Conservation (phyloP, 2,888 invertebrate genomes). For the Panzeria rudis region DNA sequence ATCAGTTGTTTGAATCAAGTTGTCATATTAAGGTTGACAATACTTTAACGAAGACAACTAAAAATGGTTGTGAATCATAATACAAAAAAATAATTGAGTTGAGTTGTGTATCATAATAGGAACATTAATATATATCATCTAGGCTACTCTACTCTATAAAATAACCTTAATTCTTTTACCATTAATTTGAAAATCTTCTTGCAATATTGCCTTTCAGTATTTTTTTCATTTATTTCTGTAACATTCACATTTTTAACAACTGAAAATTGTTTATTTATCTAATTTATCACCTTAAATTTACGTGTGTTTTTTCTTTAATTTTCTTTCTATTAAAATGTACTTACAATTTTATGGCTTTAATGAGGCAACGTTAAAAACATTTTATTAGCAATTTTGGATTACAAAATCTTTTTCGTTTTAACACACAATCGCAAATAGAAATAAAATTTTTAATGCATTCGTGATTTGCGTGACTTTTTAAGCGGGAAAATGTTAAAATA, state of each 20-base stretch:
- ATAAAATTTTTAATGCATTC: slow-evolving; percentile 34
- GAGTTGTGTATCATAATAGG: no score
- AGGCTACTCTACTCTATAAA: no score
- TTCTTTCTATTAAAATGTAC: not conserved
- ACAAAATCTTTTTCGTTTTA: slow-evolving; percentile 45
- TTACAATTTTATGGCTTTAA: slow-evolving; percentile 27
- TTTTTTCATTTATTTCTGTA: not conserved
- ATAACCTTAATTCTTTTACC: no score
- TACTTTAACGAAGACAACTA: no score
- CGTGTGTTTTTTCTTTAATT: not conserved
- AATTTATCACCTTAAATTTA: slow-evolving; percentile 5
- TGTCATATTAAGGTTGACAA: no score
- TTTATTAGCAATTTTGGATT: slow-evolving; percentile 52
- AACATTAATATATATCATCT: no score
- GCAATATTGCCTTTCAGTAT: no score
- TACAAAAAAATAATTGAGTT: no score
- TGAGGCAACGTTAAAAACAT: slow-evolving; percentile 25
- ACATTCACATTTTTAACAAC: slow-evolving; percentile 9
- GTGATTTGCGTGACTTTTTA: slow-evolving; percentile 56
- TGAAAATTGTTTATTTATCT: not conserved
- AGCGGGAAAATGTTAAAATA: slow-evolving; percentile 29
- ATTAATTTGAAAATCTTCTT: no score
- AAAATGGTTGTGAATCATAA: no score
- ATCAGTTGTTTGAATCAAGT: no score
- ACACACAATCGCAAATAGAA: slow-evolving; percentile 7